Percentiles rank a stretch among this genome's conserved stretches.
Evolutionary conservation across 1,140 invertebrate species (phyloP).

Genomic region (Drosophila albomicans): DNA sequence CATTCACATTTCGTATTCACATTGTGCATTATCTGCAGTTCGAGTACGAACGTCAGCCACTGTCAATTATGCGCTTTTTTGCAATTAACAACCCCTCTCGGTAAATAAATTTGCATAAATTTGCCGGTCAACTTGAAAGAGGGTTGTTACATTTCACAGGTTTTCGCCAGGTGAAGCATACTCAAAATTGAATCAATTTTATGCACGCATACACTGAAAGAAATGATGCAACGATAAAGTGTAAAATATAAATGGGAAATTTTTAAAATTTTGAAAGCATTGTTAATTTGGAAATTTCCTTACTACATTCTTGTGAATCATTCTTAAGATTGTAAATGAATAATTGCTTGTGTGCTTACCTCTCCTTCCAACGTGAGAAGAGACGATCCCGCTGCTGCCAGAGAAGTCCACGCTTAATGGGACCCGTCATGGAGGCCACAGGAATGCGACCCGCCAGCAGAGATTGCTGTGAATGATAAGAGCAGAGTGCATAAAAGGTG

Average conservation of each 20-base stretch:
- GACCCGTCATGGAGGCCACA: constrained; percentile 84
- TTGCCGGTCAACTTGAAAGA: constrained; percentile 9
- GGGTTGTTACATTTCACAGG: constrained; percentile 32
- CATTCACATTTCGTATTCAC: constrained; percentile 32
- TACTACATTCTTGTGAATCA: background rate
- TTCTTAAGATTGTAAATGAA: background rate
- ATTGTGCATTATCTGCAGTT: constrained; percentile 67
- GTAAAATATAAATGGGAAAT: background rate
- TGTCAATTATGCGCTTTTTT: constrained; percentile 74
- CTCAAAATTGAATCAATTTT: constrained; percentile 7
- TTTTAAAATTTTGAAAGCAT: background rate
- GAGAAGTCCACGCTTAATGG: constrained; percentile 88
- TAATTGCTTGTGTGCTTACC: constrained; percentile 64
- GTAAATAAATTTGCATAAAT: constrained; percentile 71
- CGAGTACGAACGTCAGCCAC: constrained; percentile 43
- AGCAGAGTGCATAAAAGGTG: constrained; percentile 24
- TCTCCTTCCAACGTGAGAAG: constrained; percentile 90
- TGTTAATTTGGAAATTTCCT: background rate
- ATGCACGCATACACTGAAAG: constrained; percentile 12
- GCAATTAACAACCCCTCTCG: constrained; percentile 66
- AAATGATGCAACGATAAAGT: background rate
- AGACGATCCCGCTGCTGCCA: constrained; percentile 89
- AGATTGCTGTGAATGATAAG: constrained; percentile 84
- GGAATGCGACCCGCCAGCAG: constrained; percentile 85
- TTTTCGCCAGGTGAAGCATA: constrained; percentile 17